A percentile compares a stretch with the other conserved stretches of the same genome.
Conservation (phyloP, 2,797 vertebrate genomes). For the Simalia tracyae region DNA sequence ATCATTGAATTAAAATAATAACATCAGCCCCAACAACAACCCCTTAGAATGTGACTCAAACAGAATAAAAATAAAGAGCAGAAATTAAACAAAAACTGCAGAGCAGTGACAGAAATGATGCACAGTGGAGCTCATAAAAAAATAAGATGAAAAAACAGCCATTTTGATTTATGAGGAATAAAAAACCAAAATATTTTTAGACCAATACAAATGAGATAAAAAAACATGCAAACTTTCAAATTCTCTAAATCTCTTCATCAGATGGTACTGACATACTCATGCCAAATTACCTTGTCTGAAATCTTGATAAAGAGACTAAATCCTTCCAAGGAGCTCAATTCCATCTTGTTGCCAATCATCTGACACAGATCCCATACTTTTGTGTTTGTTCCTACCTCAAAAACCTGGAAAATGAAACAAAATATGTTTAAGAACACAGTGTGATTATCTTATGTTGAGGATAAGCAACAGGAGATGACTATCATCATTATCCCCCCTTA, state of each 20-base stretch:
- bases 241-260: neutral
- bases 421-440: neutral
- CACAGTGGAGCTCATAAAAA: neutral
- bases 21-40: neutral
- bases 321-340: constrained; percentile 85
- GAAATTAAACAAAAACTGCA: neutral
- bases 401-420: constrained; percentile 70
- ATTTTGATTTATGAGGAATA: neutral
- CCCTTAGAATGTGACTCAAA: neutral
- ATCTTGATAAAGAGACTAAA: constrained; percentile 95
- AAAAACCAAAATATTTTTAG: neutral
- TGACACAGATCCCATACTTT: constrained; percentile 83
- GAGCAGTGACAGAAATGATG: neutral
- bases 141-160: neutral
- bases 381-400: constrained; percentile 84
- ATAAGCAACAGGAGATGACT: neutral
- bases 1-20: neutral
- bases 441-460: neutral
- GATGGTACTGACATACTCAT: neutral
- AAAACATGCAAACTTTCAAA: neutral
- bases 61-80: neutral
- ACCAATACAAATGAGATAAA: neutral
- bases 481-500: neutral
- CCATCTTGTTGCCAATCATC: constrained; percentile 76
- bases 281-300: constrained; percentile 84